Percentiles rank a stretch among this genome's conserved stretches.
phyloP scores from a whole-genome alignment of 2,113 vertebrate species.

The Nematolebias whitei region DNA sequence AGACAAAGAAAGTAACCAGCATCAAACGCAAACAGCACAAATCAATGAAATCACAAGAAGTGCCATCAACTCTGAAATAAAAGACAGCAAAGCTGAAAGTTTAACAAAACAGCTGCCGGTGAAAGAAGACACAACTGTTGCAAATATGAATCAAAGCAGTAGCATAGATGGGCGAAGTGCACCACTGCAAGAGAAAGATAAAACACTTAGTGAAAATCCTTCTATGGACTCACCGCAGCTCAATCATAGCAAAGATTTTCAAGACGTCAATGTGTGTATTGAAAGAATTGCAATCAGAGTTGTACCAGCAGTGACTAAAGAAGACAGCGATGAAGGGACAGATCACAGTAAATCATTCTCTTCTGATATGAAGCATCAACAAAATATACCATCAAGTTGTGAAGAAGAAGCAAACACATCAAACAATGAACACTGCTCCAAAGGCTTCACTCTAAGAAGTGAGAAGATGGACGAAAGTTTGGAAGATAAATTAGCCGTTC shows the following conservation, averaged over 20 bases:
- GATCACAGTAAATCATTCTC: not conserved
- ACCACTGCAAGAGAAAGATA: slow-evolving; percentile 9
- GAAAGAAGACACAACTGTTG: slow-evolving; percentile 15
- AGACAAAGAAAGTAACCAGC: slow-evolving; percentile 22
- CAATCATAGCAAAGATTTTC: slow-evolving; percentile 9
- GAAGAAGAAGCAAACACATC: slow-evolving; percentile 21
- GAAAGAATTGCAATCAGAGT: slow-evolving; percentile 64
- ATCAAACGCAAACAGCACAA: slow-evolving; percentile 6
- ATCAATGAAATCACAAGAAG: slow-evolving; percentile 11
- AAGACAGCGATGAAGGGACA: slow-evolving; percentile 13
- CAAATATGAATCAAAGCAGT: slow-evolving; percentile 20
- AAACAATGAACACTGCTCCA: slow-evolving; percentile 9
- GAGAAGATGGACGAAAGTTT: slow-evolving; percentile 18
- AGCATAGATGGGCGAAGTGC: slow-evolving; percentile 10
- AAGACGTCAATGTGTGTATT: slow-evolving; percentile 55
- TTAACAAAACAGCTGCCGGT: slow-evolving; percentile 9
- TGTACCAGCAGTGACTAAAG: slow-evolving; percentile 35
- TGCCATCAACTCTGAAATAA: slow-evolving; percentile 3
- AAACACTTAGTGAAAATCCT: slow-evolving; percentile 15
- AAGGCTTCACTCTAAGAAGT: slow-evolving; percentile 4
- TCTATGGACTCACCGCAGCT: slow-evolving; percentile 5
- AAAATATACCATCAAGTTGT: slow-evolving; percentile 10
- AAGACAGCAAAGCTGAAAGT: slow-evolving; percentile 3
- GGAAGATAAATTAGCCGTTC: slow-evolving; percentile 36
- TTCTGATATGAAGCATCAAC: slow-evolving; percentile 7